Percentiles rank a stretch among this genome's conserved stretches.
Evolutionary conservation across 2,113 vertebrate species (phyloP).

Genomic region (Odocoileus virginianus): DNA sequence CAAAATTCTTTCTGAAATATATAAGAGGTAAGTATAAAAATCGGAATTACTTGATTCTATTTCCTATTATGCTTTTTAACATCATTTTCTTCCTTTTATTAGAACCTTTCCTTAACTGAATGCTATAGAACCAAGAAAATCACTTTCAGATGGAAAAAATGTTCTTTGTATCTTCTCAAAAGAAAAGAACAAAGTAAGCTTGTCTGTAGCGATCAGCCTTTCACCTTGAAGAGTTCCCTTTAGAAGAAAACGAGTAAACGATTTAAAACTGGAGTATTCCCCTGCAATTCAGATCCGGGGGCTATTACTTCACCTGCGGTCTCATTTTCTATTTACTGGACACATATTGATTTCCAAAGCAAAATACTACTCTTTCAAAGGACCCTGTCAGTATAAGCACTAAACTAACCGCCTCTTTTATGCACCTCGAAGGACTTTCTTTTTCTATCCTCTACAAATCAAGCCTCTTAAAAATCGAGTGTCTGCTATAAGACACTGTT

Average conservation of each 20-base stretch:
- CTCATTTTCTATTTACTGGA: constrained; percentile 42
- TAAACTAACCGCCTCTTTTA: constrained; percentile 18
- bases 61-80: not conserved
- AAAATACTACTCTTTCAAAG: constrained; percentile 55
- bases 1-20: not conserved
- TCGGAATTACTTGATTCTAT: not conserved
- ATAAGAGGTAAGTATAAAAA: not conserved
- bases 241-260: not conserved
- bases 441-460: constrained; percentile 31
- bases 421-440: not conserved
- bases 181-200: not conserved
- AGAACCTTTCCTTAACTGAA: not conserved
- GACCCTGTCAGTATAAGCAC: constrained; percentile 42
- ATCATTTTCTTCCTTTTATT: not conserved
- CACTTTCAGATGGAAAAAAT: not conserved
- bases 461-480: constrained; percentile 51
- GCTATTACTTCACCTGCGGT: not conserved
- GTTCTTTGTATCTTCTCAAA: not conserved
- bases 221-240: not conserved
- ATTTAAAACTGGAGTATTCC: not conserved
- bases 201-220: not conserved
- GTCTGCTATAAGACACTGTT: not conserved
- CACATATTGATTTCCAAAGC: constrained; percentile 59
- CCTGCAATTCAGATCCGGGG: not conserved
- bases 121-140: not conserved